A percentile compares a stretch with the other conserved stretches of the same genome.
Evolutionary conservation across 2,113 vertebrate genomes (phyloP).

Genomic region (Bambusicola thoracicus): DNA sequence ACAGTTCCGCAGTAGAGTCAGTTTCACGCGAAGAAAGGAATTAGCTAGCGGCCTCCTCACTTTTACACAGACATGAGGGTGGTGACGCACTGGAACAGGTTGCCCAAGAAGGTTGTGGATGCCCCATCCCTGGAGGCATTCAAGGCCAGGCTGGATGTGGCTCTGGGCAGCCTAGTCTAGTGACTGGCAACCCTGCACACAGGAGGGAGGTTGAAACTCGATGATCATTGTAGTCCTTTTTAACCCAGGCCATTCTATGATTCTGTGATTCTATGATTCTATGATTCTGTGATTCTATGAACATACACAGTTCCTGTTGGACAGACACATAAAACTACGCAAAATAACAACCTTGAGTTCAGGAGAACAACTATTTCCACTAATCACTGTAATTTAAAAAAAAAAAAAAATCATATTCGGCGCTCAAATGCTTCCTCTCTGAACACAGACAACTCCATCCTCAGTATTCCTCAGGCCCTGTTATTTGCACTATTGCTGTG

Average conservation of each 20-base stretch:
- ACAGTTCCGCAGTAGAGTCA: neutral
- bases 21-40: neutral
- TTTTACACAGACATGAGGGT: rapidly evolving
- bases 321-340: neutral
- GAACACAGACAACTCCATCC: neutral
- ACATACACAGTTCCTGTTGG: neutral
- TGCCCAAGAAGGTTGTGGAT: too few species aligned
- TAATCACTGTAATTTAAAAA: neutral
- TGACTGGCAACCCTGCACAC: too few species aligned
- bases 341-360: neutral
- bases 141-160: too few species aligned
- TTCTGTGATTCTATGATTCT: too few species aligned
- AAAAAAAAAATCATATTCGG: neutral
- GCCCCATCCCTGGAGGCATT: too few species aligned
- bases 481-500: neutral
- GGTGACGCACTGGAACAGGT: too few species aligned
- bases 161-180: too few species aligned
- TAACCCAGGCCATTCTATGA: too few species aligned
- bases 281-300: too few species aligned
- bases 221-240: too few species aligned
- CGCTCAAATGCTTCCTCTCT: neutral
- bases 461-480: neutral
- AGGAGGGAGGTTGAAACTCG: too few species aligned
- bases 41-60: neutral
- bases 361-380: neutral